These are phyloP conservation scores for Tretioscincus oriximinensis DNA, from an alignment of 2,113 vertebrate genomes.

Conservation along the genomic window DNA sequence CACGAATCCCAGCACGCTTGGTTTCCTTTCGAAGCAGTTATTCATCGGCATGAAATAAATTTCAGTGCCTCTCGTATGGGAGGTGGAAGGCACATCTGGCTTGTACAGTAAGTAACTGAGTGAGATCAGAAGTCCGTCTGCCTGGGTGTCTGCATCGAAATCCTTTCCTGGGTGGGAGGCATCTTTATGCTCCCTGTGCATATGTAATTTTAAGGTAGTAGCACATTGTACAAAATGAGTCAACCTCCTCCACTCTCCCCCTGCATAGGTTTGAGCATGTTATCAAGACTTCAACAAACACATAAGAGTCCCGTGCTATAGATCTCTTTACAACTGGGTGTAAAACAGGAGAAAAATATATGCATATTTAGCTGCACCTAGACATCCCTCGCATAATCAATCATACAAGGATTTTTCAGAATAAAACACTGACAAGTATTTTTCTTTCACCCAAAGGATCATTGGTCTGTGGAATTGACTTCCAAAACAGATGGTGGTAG, in stretches of 20 bases:
- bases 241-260: constrained; percentile 21
- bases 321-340: neutral
- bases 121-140: constrained; percentile 40
- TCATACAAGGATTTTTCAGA: no score
- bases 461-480: no score
- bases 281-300: neutral
- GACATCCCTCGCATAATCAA: neutral
- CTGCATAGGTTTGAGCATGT: neutral
- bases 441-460: neutral
- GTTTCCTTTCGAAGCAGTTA: neutral
- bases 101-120: constrained; percentile 31
- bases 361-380: no score
- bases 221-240: neutral
- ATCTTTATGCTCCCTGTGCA: constrained; percentile 57
- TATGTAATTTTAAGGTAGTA: constrained; percentile 71
- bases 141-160: constrained; percentile 57
- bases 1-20: neutral
- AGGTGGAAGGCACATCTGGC: constrained; percentile 23
- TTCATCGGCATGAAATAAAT: neutral
- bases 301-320: no score
- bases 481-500: no score
- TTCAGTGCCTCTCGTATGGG: constrained; percentile 28
- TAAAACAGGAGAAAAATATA: rapidly evolving
- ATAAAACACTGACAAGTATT: neutral
- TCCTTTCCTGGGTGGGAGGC: constrained; percentile 64